phyloP scores from a whole-genome alignment of 2,113 vertebrate species.

The Chionis minor region DNA sequence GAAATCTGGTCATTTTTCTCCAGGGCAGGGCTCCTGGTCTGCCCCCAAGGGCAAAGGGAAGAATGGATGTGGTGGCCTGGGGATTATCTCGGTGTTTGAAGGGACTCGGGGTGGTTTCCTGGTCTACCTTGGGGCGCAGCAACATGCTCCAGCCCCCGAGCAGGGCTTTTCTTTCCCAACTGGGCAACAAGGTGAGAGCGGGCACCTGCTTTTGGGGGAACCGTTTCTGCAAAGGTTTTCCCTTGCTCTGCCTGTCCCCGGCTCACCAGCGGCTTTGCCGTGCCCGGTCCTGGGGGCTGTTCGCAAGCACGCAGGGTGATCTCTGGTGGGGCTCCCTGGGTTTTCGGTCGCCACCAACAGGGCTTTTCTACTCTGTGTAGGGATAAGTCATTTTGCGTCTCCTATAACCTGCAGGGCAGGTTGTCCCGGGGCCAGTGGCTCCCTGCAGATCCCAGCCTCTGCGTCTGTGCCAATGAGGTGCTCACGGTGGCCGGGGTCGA shows the following conservation, averaged over 20 bases:
- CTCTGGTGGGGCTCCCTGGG: neutral
- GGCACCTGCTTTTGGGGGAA: neutral
- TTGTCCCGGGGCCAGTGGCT: neutral
- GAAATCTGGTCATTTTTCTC: neutral
- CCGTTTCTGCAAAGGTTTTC: neutral
- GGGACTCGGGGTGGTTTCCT: neutral
- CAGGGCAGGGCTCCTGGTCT: neutral
- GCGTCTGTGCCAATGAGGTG: neutral
- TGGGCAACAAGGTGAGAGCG: neutral
- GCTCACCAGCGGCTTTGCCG: fast-evolving
- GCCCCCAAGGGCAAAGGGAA: fast-evolving
- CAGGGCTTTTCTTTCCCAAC: neutral
- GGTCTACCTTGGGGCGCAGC: neutral
- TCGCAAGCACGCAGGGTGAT: fast-evolving
- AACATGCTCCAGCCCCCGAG: neutral
- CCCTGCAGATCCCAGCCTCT: neutral
- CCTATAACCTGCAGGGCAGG: neutral
- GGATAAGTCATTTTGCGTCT: neutral
- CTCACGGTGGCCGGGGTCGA: fast-evolving
- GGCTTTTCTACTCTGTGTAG: neutral
- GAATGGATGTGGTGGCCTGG: neutral
- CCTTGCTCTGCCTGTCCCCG: neutral
- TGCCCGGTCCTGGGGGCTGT: neutral
- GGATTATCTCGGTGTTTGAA: neutral
- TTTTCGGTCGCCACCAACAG: neutral